Evolutionary conservation across 2,113 vertebrate species (phyloP).

Genomic region (Cariama cristata): DNA sequence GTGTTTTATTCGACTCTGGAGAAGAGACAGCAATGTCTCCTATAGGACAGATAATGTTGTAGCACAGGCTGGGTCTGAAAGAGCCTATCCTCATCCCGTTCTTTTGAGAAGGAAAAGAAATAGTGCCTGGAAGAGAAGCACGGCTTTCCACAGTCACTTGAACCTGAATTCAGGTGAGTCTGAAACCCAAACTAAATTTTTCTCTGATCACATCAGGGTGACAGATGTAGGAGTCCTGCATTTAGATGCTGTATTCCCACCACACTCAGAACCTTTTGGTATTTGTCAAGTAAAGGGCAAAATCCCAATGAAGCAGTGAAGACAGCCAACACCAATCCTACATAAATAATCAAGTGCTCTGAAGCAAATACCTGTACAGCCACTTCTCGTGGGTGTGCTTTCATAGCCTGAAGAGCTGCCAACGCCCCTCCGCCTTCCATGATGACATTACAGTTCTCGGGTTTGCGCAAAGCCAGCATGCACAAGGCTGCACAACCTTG

Average conservation of each 20-base stretch:
- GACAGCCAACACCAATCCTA: background rate
- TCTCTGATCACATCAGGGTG: background rate
- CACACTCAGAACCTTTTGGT: accelerated
- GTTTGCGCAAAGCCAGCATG: constrained; percentile 90
- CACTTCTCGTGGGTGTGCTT: constrained; percentile 76
- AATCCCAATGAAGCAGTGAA: accelerated
- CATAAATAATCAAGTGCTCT: accelerated
- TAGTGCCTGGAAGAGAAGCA: background rate
- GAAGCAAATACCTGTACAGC: constrained; percentile 85
- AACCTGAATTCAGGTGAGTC: background rate
- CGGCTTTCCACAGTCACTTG: too few species aligned
- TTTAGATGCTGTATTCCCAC: background rate
- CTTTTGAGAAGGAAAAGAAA: background rate
- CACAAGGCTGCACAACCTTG: constrained; percentile 90
- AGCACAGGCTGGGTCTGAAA: background rate
- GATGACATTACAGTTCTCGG: constrained; percentile 88
- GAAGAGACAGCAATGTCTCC: background rate
- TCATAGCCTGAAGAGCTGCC: constrained; percentile 92
- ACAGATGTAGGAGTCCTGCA: accelerated
- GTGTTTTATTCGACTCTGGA: background rate
- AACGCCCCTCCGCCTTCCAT: constrained; percentile 88
- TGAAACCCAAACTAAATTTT: background rate
- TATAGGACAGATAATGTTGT: accelerated
- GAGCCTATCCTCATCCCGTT: background rate
- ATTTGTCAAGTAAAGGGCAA: background rate